Conservation (phyloP, 2,113 vertebrate genomes). For the Aegotheles bennettii region DNA sequence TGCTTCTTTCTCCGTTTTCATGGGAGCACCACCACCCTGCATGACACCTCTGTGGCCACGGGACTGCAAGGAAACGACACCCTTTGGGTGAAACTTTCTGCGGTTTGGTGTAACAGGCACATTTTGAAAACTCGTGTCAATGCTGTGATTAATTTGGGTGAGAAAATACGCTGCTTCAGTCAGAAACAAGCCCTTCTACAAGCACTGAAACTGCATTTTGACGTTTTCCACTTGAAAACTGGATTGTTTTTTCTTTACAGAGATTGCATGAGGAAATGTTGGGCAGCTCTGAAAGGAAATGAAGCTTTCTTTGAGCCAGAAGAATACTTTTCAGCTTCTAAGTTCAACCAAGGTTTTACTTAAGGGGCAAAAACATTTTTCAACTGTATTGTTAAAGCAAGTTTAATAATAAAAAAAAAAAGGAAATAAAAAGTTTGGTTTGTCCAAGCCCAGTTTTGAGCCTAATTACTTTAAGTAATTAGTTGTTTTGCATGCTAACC, state of each 20-base stretch:
- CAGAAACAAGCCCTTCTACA: background rate
- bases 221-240: background rate
- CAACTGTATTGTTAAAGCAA: background rate
- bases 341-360: background rate
- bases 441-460: background rate
- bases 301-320: background rate
- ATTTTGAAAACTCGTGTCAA: background rate
- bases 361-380: background rate
- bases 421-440: background rate
- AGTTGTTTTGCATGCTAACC: background rate
- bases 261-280: background rate
- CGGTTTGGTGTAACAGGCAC: accelerated
- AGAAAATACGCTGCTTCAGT: background rate
- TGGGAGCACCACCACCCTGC: background rate
- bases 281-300: background rate
- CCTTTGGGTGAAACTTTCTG: background rate
- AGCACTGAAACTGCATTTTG: background rate
- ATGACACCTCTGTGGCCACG: accelerated
- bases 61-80: background rate
- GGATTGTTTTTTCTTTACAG: background rate
- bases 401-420: background rate
- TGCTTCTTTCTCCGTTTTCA: background rate
- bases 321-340: background rate
- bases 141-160: background rate
- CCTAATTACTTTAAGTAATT: background rate